Percentiles rank a stretch among this genome's conserved stretches.
phyloP scores from a whole-genome alignment of 2,888 invertebrate species.

The Rhyacophila evoluta region DNA sequence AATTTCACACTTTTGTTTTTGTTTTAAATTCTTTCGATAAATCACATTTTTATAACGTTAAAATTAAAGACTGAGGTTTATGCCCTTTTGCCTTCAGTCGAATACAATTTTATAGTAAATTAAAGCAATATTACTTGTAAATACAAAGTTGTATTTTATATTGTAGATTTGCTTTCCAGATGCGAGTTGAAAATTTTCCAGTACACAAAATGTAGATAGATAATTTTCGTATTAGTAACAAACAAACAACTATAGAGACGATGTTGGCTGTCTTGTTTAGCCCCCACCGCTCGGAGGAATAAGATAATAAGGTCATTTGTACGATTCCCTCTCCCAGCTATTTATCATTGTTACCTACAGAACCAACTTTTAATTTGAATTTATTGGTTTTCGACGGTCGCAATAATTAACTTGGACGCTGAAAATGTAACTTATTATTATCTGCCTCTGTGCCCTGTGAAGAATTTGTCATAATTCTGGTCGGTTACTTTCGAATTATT shows the following conservation, averaged over 20 bases:
- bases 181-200: background rate
- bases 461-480: constrained; percentile 3
- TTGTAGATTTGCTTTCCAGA: background rate
- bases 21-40: no score
- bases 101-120: no score
- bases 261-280: background rate
- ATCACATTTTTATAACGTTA: no score
- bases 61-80: no score
- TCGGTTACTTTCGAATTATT: background rate
- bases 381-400: constrained; percentile 50
- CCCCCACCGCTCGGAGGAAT: constrained; percentile 2
- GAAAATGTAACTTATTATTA: constrained; percentile 23
- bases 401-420: constrained; percentile 42
- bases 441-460: background rate
- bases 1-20: no score
- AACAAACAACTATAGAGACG: constrained; percentile 22
- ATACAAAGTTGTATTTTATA: background rate
- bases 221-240: background rate
- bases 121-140: no score
- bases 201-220: background rate
- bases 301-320: constrained; percentile 50
- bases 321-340: constrained; percentile 35
- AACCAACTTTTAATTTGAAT: constrained; percentile 53
- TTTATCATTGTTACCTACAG: constrained; percentile 50
- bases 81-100: no score